Base-by-base conservation (phyloP, 2,888 invertebrate genomes). In the Psylliodes chrysocephalus region DNA sequence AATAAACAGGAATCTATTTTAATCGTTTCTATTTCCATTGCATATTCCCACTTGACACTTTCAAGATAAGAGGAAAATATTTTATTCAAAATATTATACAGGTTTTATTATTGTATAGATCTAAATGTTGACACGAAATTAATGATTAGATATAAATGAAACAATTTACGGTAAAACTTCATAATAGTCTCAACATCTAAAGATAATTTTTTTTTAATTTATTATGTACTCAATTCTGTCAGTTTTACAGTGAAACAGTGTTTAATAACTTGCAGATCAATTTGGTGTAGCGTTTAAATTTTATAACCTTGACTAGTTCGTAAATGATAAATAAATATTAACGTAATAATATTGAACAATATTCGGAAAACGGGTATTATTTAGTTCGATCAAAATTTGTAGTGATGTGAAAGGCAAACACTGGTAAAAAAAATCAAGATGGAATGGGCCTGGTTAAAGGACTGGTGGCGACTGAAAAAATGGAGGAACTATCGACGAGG, bases 371-470 rank as follows among this genome's bases (percentile, higher is more conserved):
- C 67, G 10, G 14, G 15, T 14, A 38, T 38, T 12, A 38, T 38
- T 38, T 38, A 38, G 15, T 38, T 38, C 38, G 38, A 15, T 38
- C 15, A 52, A 63, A 59, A 62, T 51, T 62, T 17, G 12, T 42
- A 42, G 59, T 59, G 52, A 42, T 46, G 55, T 44, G 18, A 30
- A 17, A 12, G 42, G 42, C 18, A 18, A 25, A 15, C n/a, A 8
- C 10, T 10, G 42, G 40, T 25, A 38, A 22, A 22, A 15, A 47
- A 35, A 18, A 46, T 33, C 17, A 18, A 30, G 77, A 91, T 91
- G 90, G 91, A 91, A 85, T 91, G 91, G 91, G 88, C 89, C 75
- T 91, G 91, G 90, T 84, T 91, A 77, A 91, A 91, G 82, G 90
- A 91, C 82, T 91, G 91, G 91, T 91, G 91, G 91, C 86, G 91